Conservation (phyloP, 2,888 invertebrate genomes). For the Pollenia amentaria region DNA sequence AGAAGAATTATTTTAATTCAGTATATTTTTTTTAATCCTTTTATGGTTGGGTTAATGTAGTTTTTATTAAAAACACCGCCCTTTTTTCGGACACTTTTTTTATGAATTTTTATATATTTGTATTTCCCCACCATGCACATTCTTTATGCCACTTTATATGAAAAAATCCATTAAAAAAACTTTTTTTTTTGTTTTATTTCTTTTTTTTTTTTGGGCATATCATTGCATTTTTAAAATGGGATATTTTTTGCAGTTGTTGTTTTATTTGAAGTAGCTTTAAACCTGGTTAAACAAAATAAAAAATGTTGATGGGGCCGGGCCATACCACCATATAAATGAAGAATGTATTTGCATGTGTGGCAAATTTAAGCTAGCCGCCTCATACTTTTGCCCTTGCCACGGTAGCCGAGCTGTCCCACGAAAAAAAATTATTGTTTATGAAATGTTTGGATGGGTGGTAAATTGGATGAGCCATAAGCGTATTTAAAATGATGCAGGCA, state of each 20-base stretch:
- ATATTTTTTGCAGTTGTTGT: conserved; percentile 54
- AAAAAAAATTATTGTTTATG: conserved; percentile 44
- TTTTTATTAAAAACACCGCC: conserved; percentile 77
- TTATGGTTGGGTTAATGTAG: conserved; percentile 72
- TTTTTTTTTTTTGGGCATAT: conserved; percentile 72
- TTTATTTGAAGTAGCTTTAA: conserved; percentile 48
- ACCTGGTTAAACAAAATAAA: conserved; percentile 33
- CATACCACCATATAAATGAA: conserved; percentile 15
- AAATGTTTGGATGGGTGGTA: conserved; percentile 39
- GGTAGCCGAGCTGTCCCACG: conserved; percentile 46
- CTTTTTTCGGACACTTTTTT: conserved; percentile 82
- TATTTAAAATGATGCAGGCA: conserved; percentile 63
- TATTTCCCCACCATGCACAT: conserved; percentile 60
- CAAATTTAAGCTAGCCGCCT: conserved; percentile 58
- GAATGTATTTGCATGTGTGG: conserved; percentile 36
- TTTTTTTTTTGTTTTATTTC: conserved; percentile 34
- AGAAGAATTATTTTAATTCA: conserved; percentile 57
- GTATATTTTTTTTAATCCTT: conserved; percentile 55
- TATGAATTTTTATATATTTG: conserved; percentile 60
- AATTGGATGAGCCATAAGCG: conserved; percentile 66
- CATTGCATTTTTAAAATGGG: conserved; percentile 81
- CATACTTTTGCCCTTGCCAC: conserved; percentile 2
- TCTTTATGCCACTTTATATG: conserved; percentile 46
- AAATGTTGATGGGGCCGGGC: conserved; percentile 25
- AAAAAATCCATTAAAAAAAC: conserved; percentile 32